A percentile compares a stretch with the other conserved stretches of the same genome.
These are phyloP conservation scores for Sparus aurata DNA, from an alignment of 2,797 vertebrate genomes.

Conservation along the genomic window DNA sequence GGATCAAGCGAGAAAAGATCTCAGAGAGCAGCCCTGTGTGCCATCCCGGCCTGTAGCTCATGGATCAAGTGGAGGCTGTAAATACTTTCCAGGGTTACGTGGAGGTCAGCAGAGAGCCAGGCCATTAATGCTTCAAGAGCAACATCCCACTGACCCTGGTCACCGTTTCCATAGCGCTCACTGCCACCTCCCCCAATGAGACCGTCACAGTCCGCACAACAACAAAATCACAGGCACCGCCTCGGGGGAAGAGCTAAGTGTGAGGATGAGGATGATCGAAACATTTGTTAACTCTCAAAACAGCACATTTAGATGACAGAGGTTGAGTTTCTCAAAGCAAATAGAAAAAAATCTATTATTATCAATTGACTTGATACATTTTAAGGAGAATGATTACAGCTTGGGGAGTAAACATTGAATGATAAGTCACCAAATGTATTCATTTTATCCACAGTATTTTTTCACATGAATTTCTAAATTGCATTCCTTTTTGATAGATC, in stretches of 20 bases:
- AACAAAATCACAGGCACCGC: slow-evolving; percentile 44
- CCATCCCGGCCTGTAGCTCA: slow-evolving; percentile 66
- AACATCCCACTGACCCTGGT: slow-evolving; percentile 77
- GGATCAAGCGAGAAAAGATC: slow-evolving; percentile 45
- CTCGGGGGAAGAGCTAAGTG: background rate
- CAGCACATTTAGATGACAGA: background rate
- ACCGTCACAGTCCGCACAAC: slow-evolving; percentile 44
- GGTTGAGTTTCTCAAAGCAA: background rate
- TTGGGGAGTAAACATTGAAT: background rate
- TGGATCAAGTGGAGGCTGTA: slow-evolving; percentile 85
- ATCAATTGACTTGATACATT: background rate
- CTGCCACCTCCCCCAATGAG: slow-evolving; percentile 50
- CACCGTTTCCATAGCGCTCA: slow-evolving; percentile 69
- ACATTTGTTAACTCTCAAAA: background rate
- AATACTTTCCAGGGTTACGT: slow-evolving; percentile 80
- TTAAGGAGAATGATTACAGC: background rate
- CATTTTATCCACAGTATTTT: no score
- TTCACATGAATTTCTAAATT: no score
- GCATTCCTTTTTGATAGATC: background rate
- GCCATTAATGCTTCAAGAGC: slow-evolving; percentile 81
- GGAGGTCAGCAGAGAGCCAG: slow-evolving; percentile 76
- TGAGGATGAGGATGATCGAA: background rate
- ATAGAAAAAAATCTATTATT: background rate
- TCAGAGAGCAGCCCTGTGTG: slow-evolving; percentile 29
- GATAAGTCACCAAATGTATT: no score